Base-by-base conservation (phyloP, 2,888 invertebrate genomes). In the Apamea epomidion region DNA sequence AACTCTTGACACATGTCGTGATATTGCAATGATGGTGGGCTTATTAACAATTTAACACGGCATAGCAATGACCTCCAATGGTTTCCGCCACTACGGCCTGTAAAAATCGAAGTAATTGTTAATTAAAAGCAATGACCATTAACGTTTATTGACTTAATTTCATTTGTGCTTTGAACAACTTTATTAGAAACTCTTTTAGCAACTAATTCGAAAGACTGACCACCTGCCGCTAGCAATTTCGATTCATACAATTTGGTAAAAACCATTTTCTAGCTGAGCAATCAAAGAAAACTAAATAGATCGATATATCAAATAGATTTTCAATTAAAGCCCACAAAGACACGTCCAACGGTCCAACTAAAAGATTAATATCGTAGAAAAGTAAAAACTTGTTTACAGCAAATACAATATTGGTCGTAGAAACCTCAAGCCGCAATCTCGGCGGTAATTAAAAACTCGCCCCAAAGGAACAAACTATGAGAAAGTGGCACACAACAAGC, bases 371-470 rank as follows among this genome's bases (percentile, higher is more conserved):
- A 89, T 86, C 77, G 82, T 76, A 77, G 67, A 85, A 85, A 83
- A 88, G 90, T 90, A 90, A 85, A 87, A 90, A 90, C 86, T 91
- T 90, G 89, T 91, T 91, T 90, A 91, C 90, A 88, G 87, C 89
- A 91, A 92, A 91, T 86, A 91, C 86, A 90, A 87, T 86, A 87
- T 86, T 87, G 87, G 91, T 89, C 80, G 86, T 82, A 88, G 74
- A 87, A 79, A 82, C 69, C 76, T 65, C 78, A 25, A 78, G 76
- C 81, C 90, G 92, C 93, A 94, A 94, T 93, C 92, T 93, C 90
- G 87, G 75, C 87, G 84, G 91, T 95, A 94, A 95, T 95, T 95
- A 95, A 95, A 94, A 94, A 92, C 92, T 92, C 87, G 89, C 89
- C 91, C 83, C 88, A 79, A 83, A 80, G 88, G 92, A 86, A 76